A percentile compares a stretch with the other conserved stretches of the same genome.
Evolutionary conservation across 2,113 vertebrate genomes (phyloP).

Genomic region (Cichladusa arquata): DNA sequence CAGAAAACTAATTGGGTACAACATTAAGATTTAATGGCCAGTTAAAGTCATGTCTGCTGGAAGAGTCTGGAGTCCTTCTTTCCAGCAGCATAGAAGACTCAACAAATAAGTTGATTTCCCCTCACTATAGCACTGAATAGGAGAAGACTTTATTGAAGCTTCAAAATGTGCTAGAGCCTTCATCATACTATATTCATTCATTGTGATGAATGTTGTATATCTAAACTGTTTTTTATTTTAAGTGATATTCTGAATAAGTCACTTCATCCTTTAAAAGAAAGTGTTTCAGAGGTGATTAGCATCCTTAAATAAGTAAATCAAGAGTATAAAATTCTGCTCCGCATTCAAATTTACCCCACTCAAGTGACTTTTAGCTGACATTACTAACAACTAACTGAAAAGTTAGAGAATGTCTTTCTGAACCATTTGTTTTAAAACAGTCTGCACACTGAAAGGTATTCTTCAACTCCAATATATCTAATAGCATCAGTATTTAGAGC

Average conservation of each 20-base stretch:
- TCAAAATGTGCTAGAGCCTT: not conserved
- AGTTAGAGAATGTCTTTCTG: not conserved
- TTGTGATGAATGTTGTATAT: not conserved
- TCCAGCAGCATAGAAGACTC: not conserved
- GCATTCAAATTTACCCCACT: not conserved
- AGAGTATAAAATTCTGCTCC: not conserved
- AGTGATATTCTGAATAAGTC: not conserved
- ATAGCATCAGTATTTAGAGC: not conserved
- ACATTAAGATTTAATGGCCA: not conserved
- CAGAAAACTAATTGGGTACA: not conserved
- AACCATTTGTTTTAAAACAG: not conserved
- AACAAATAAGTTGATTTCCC: not conserved
- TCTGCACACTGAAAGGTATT: not conserved
- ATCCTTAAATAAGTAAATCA: not conserved
- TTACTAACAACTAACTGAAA: not conserved
- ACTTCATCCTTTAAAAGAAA: not conserved
- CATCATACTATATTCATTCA: not conserved
- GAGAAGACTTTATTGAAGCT: not conserved
- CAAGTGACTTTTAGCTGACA: not conserved
- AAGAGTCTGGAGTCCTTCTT: not conserved
- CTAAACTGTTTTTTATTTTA: not conserved
- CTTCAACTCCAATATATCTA: not conserved
- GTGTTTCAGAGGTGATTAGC: not conserved
- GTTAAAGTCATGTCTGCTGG: not conserved
- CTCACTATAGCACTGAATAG: not conserved